Conservation (phyloP, 1,140 invertebrate genomes). For the Orchesella cincta region DNA sequence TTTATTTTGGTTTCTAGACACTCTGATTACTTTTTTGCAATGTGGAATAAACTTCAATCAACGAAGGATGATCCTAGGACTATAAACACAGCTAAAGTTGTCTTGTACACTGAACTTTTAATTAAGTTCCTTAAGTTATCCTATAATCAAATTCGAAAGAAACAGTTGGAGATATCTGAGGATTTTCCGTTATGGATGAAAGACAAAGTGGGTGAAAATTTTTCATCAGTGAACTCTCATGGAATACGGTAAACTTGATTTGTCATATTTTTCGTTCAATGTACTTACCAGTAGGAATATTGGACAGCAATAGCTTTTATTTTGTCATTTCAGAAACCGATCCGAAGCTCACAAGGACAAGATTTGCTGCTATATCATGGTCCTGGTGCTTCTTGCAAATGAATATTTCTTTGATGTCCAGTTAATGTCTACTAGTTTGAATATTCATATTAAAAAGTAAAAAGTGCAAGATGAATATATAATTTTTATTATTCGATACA, state of each 20-base stretch:
- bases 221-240: conserved; percentile 41
- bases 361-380: conserved; percentile 48
- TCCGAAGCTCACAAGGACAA: conserved; percentile 46
- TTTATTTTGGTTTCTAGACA: conserved; percentile 24
- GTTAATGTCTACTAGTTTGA: conserved; percentile 44
- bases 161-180: conserved; percentile 26
- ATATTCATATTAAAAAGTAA: conserved; percentile 51
- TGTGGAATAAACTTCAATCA: conserved; percentile 29
- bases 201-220: conserved; percentile 42
- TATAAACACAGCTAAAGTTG: conserved; percentile 36
- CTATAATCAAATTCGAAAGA: conserved; percentile 33
- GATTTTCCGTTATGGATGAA: conserved; percentile 41
- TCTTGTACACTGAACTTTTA: conserved; percentile 46
- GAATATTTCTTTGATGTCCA: conserved; percentile 47
- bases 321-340: conserved; percentile 36
- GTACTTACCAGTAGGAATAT: too few relatives aligned
- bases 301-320: neutral
- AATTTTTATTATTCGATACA: neutral
- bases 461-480: neutral
- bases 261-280: neutral
- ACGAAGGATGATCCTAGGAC: conserved; percentile 24
- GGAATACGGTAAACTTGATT: conserved; percentile 43
- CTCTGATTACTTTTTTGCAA: conserved; percentile 46
- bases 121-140: conserved; percentile 42
- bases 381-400: conserved; percentile 46